Evolutionary conservation across 2,888 invertebrate genomes (phyloP).

Genomic region (Agrochola lota): DNA sequence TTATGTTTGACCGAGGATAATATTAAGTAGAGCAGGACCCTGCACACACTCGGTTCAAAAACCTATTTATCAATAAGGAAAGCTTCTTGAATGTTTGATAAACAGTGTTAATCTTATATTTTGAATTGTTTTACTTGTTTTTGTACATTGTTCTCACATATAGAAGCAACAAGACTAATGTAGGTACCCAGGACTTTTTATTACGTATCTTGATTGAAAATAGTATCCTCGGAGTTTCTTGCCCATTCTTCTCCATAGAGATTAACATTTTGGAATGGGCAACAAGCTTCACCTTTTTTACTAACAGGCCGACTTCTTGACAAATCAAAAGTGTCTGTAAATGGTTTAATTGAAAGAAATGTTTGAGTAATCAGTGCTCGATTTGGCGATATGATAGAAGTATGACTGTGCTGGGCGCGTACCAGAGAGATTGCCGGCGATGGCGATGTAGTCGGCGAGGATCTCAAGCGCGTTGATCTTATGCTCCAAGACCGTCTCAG

Average conservation of each 20-base stretch:
- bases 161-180: not conserved
- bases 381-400: too few relatives aligned
- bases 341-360: not conserved
- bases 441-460: slow-evolving; percentile 6
- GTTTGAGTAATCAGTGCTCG: not conserved
- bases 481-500: slow-evolving; percentile 10
- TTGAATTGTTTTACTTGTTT: not conserved
- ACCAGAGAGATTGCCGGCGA: not conserved
- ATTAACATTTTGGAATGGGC: not conserved
- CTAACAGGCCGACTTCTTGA: not conserved
- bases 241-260: not conserved
- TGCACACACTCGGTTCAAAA: not conserved
- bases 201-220: not conserved
- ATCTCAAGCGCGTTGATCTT: slow-evolving; percentile 21
- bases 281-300: not conserved
- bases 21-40: not conserved
- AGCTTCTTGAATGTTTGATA: not conserved
- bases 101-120: not conserved
- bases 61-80: not conserved
- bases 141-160: not conserved
- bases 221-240: not conserved
- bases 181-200: not conserved
- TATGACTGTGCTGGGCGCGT: not conserved
- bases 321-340: not conserved
- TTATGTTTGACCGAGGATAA: not conserved